A percentile compares a stretch with the other conserved stretches of the same genome.
phyloP scores from a whole-genome alignment of 2,797 vertebrate species.

The Rhinichthys osculus region DNA sequence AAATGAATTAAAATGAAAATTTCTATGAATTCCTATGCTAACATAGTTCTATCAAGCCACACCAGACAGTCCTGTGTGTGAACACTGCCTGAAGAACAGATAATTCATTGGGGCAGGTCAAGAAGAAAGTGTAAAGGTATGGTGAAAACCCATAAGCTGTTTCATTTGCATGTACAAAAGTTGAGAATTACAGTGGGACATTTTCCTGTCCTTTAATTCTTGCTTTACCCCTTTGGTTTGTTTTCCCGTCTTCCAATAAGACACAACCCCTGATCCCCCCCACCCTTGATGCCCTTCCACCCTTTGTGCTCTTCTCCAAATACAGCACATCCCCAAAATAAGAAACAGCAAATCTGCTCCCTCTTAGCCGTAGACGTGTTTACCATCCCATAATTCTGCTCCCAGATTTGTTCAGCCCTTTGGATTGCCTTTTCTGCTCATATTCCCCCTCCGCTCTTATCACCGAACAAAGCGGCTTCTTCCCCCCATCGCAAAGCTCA shows the following conservation, averaged over 20 bases:
- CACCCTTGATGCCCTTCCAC: conserved; percentile 59
- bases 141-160: not conserved
- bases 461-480: conserved; percentile 71
- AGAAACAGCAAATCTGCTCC: conserved; percentile 76
- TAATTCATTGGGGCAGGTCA: not conserved
- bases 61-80: not conserved
- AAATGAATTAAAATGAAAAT: not conserved
- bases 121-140: not conserved
- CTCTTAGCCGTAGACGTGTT: conserved; percentile 76
- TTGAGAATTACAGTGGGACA: conserved; percentile 28
- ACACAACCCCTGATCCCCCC: conserved; percentile 51
- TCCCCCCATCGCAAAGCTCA: conserved; percentile 66
- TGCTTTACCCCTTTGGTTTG: conserved; percentile 27
- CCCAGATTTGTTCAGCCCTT: conserved; percentile 79
- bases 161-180: not conserved
- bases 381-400: conserved; percentile 80
- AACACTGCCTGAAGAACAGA: not conserved
- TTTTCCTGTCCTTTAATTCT: conserved; percentile 34
- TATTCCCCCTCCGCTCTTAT: conserved; percentile 68
- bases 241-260: conserved; percentile 21
- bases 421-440: conserved; percentile 74
- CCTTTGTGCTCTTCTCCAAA: conserved; percentile 69
- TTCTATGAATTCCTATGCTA: not conserved
- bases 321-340: conserved; percentile 67
- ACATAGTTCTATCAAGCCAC: not conserved